phyloP scores from a whole-genome alignment of 2,888 invertebrate genomes.

The Eurytoma adleriae region DNA sequence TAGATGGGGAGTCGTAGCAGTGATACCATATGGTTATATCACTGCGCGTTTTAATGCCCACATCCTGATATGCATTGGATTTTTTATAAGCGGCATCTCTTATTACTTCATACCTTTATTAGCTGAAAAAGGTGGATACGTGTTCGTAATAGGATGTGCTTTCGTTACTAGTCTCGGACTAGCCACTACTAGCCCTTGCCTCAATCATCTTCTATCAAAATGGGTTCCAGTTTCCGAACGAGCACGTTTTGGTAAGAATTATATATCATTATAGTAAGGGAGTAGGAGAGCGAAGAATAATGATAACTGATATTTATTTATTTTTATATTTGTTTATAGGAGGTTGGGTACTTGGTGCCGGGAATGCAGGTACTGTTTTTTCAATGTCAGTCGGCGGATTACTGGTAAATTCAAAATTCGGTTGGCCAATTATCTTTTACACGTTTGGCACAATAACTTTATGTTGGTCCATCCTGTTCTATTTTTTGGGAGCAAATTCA shows the following conservation, averaged over 20 bases:
- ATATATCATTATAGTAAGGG: no score
- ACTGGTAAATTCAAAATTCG: slow-evolving; percentile 78
- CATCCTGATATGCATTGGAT: no score
- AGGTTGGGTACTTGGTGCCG: slow-evolving; percentile 59
- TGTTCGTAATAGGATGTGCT: slow-evolving; percentile 86
- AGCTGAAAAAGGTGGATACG: slow-evolving; percentile 79
- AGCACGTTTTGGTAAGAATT: slow-evolving; percentile 73
- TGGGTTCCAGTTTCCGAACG: slow-evolving; percentile 82
- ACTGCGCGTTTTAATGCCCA: no score
- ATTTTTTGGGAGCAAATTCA: slow-evolving; percentile 78
- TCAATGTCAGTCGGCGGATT: slow-evolving; percentile 81
- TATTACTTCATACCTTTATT: slow-evolving; percentile 75
- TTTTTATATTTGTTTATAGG: neutral
- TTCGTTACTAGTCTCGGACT: no score
- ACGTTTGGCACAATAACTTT: slow-evolving; percentile 78
- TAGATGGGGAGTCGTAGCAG: no score
- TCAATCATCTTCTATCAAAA: slow-evolving; percentile 84
- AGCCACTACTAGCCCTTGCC: no score
- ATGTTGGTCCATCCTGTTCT: slow-evolving; percentile 78
- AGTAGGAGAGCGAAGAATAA: no score
- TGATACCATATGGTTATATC: no score
- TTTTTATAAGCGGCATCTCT: slow-evolving; percentile 71
- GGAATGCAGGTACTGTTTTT: slow-evolving; percentile 83
- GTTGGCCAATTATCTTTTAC: slow-evolving; percentile 85
- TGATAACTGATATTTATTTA: neutral